Evolutionary conservation across 2,888 invertebrate genomes (phyloP).

Genomic region (Steinernema hermaphroditum): DNA sequence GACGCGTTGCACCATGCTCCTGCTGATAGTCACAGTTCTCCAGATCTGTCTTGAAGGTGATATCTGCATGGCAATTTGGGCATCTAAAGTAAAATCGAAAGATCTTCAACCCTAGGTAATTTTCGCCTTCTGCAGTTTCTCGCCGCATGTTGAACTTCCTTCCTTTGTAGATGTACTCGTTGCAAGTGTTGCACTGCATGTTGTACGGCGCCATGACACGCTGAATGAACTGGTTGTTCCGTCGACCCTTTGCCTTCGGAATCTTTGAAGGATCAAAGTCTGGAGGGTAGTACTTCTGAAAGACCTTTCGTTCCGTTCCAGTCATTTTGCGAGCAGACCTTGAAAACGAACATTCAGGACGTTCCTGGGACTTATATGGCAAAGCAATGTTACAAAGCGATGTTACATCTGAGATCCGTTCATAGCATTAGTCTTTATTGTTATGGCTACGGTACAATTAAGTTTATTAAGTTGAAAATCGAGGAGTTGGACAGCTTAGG

Average conservation of each 20-base stretch:
- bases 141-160: conserved; percentile 99
- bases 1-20: conserved; percentile 97
- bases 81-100: conserved; percentile 94
- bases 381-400: no score
- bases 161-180: conserved; percentile 97
- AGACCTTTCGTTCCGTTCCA: conserved; percentile 66
- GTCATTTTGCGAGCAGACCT: conserved; percentile 65
- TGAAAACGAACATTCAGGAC: no score
- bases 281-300: conserved; percentile 96
- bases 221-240: conserved; percentile 91
- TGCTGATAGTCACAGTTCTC: conserved; percentile 90
- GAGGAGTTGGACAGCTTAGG: no score
- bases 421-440: no score
- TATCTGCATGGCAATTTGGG: conserved; percentile 95
- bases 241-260: conserved; percentile 88
- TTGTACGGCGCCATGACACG: conserved; percentile 99
- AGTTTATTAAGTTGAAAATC: no score
- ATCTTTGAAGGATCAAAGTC: conserved; percentile 99
- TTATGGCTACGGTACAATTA: no score
- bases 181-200: conserved; percentile 98
- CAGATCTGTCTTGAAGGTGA: conserved; percentile 97
- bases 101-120: conserved; percentile 91
- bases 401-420: no score
- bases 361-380: no score
- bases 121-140: conserved; percentile 96